Percentiles rank a stretch among this genome's conserved stretches.
phyloP scores from a whole-genome alignment of 2,888 invertebrate species.

The Zaprionus bogoriensis region DNA sequence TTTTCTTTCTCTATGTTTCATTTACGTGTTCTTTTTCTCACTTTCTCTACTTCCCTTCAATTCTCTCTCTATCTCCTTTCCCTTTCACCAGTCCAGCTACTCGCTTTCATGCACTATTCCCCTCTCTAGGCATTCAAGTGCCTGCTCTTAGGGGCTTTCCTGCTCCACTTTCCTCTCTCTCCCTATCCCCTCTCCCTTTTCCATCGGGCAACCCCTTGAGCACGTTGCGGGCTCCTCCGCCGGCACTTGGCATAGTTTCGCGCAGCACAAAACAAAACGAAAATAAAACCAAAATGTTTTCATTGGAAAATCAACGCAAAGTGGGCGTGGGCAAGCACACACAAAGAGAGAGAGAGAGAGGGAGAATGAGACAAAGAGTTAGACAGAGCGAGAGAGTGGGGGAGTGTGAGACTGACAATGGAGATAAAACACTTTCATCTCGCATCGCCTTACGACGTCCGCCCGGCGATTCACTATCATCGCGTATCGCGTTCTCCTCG shows the following conservation, averaged over 20 bases:
- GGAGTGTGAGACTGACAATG: neutral
- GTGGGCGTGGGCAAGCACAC: neutral
- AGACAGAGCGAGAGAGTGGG: neutral
- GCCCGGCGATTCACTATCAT: conserved; percentile 20
- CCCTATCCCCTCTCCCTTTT: neutral
- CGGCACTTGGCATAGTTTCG: conserved; percentile 43
- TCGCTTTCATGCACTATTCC: too few species aligned
- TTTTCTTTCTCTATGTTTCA: too few species aligned
- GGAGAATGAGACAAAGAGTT: neutral
- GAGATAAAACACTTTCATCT: conserved; percentile 68
- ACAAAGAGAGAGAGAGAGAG: neutral
- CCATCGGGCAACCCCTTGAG: conserved; percentile 19
- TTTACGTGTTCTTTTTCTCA: too few species aligned
- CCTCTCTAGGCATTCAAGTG: too few species aligned
- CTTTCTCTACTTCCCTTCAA: too few species aligned
- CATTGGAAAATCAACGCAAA: conserved; percentile 27
- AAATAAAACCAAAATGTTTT: conserved; percentile 63
- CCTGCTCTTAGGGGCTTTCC: too few species aligned
- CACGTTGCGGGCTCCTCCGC: conserved; percentile 23
- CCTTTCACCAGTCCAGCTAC: too few species aligned
- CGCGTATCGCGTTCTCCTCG: conserved; percentile 29
- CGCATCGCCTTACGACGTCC: conserved; percentile 66
- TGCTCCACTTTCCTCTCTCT: too few species aligned
- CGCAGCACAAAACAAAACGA: conserved; percentile 14
- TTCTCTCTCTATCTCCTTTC: too few species aligned